Evolutionary conservation across 2,113 vertebrate species (phyloP), one percentile per base, ranked within the genome.

Genomic region (Pterophyllum scalare): DNA sequence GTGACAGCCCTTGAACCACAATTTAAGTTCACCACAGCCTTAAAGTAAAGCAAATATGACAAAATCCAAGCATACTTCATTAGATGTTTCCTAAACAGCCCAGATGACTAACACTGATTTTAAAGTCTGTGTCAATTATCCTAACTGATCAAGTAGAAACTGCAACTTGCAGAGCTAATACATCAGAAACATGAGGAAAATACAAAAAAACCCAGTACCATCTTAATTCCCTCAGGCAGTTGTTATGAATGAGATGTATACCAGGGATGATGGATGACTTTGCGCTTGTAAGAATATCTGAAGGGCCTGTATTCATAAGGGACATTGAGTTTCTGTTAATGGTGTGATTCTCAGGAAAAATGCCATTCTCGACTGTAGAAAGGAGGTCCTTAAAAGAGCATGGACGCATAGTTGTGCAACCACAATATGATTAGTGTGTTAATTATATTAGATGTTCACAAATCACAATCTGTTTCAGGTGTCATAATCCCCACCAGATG

Each of bases 61-160:
- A 59, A 75, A 61, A 61, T 17, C 14, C 22, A 54, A 1, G 9
- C 3, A 19, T 1, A 61, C 13, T 22, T 46, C 24, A 19, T 2
- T 52, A 9, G n/a, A 74, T 24, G 52, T 77, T 75, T 79, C 24
- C 31, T 40, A 15, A 65, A 57, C 11, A 31, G n/a, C 17, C 9
- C n/a, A 22, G 17, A 75, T 78, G 59, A 60, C 59, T 49, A 46
- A 75, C 3, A 11, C 59, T 5, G 6, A 13, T 64, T 43, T n/a
- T 64, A 26, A 40, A 12, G 38, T 6, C n/a, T 24, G 9, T 56
- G n/a, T 17, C 20, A 35, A 7, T 54, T 46, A 5, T 26, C 46
- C 15, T 76, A 77, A 70, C n/a, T 20, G 49, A 79, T 85, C 77
- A 81, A 79, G 76, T 52, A 61, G 59, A 81, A 87, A 77, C n/a